A percentile compares a stretch with the other conserved stretches of the same genome.
phyloP scores from a whole-genome alignment of 2,113 vertebrate genomes.

The Agapornis roseicollis region DNA sequence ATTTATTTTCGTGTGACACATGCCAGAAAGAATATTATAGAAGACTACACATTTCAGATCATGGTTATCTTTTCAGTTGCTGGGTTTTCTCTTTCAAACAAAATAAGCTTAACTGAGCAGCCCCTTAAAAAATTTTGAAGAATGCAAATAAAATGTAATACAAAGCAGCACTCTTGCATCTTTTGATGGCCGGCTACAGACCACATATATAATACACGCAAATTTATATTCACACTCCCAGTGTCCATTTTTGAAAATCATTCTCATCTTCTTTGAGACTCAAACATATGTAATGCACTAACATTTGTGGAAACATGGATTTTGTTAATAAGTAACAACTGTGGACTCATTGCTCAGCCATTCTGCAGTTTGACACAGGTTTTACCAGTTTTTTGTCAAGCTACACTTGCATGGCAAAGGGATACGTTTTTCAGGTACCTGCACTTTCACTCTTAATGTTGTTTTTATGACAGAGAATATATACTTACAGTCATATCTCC shows the following conservation, averaged over 20 bases:
- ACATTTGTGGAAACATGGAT: neutral
- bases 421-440: neutral
- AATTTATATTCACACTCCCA: neutral
- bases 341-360: neutral
- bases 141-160: neutral
- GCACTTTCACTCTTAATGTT: neutral
- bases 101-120: neutral
- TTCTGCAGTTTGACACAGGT: neutral
- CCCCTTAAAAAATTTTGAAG: neutral
- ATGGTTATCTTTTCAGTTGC: neutral
- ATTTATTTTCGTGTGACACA: neutral
- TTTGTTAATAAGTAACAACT: neutral
- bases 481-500: neutral
- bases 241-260: neutral
- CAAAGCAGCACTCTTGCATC: neutral
- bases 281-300: neutral
- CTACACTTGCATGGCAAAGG: neutral
- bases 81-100: neutral
- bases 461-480: neutral
- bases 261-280: neutral
- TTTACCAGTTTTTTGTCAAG: neutral
- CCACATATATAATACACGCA: neutral
- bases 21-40: neutral
- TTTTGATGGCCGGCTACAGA: neutral
- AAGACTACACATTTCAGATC: neutral